Base-by-base conservation (phyloP, 2,113 vertebrate genomes). In the Petromus typicus region DNA sequence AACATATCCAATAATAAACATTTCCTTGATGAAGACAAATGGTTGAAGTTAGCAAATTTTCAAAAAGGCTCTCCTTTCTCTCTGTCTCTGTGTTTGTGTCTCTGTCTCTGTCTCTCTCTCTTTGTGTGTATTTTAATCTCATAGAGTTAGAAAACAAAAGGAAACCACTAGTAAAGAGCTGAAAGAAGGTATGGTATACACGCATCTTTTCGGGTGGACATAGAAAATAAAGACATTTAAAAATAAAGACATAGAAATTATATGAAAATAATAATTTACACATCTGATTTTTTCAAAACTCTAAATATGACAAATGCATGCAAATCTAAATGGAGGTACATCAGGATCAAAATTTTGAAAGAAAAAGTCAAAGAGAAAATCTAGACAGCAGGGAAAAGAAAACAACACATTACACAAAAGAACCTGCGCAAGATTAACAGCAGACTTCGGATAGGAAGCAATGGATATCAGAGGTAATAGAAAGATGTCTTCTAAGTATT, bases 211-310 rank as follows among this genome's bases (percentile, higher is more conserved):
- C 18, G 67, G 16, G 20, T 30, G 87, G 71, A 34, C 3, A 56
- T n/a, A n/a, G 82, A 73, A 40, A 93, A 81, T 95, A 45, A 86
- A 54, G 5, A 86, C 48, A 37, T 27, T n/a, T n/a, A 88, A 73
- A 40, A 93, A 81, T 95, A 45, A 86, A 54, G 5, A 86, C 48
- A 37, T 27, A 78, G 5, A n/a, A 37, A n/a, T 20, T 79, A 30
- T 79, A 45, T 80, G 73, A 23, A 54, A 79, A 34, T 2, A 40
- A 27, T 45, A 12, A 37, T 66, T 48, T 66, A 45, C 0, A 87
- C 23, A 59, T 27, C 3, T 7, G 75, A 14, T 27, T 81, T 30
- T 81, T 30, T 5, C 80, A 43, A 81, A 32, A 12, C 17, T 87
- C 1, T 18, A 48, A 82, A 13, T 66, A 48, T 6, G 30, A 34